Conservation (phyloP, 2,113 vertebrate species). For the Herpetotheres cachinnans region DNA sequence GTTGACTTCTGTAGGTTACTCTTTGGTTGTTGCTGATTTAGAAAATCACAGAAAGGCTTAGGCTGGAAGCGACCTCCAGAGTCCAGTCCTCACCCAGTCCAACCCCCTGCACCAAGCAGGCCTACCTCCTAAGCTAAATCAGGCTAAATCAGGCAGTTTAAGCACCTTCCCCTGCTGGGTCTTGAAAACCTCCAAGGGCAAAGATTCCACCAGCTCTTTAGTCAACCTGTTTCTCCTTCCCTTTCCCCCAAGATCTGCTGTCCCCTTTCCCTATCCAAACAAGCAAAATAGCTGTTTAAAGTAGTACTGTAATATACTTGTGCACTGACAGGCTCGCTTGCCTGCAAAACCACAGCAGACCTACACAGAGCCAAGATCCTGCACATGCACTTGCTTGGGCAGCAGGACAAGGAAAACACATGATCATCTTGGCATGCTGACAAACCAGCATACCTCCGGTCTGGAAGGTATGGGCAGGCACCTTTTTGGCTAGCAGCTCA, state of each 20-base stretch:
- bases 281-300: background rate
- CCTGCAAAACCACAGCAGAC: background rate
- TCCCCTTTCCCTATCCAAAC: background rate
- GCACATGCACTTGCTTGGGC: background rate
- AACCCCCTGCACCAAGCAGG: background rate
- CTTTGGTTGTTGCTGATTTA: background rate
- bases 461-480: background rate
- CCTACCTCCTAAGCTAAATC: background rate
- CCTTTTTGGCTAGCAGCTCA: background rate
- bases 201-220: background rate
- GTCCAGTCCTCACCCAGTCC: background rate
- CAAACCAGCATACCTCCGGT: background rate
- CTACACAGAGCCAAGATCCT: background rate
- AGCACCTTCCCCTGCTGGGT: background rate
- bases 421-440: background rate
- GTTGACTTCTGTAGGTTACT: background rate
- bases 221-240: background rate
- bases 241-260: background rate
- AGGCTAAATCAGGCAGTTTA: background rate
- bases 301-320: background rate
- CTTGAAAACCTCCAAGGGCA: background rate
- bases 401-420: background rate
- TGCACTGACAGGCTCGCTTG: background rate
- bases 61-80: background rate
- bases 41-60: background rate